Evolutionary conservation across 2,888 invertebrate species (phyloP).

Genomic region (Sclerodermus sp.): DNA sequence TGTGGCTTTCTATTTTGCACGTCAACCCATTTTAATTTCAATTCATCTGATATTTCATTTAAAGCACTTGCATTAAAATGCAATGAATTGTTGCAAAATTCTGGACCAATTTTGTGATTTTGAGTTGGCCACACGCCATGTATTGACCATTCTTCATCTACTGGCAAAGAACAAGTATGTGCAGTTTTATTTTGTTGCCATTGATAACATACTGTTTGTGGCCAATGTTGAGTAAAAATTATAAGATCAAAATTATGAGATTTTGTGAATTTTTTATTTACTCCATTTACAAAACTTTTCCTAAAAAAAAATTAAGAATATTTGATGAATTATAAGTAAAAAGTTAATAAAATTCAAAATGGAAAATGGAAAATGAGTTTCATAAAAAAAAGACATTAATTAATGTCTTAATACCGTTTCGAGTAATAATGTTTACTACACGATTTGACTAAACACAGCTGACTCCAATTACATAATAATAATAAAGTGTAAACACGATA

Average conservation of each 20-base stretch:
- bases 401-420: too few species aligned
- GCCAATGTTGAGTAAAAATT: conserved; percentile 83
- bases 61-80: conserved; percentile 68
- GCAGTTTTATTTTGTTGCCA: conserved; percentile 67
- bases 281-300: too few species aligned
- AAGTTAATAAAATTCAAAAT: too few species aligned
- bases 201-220: conserved; percentile 69
- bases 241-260: conserved; percentile 70
- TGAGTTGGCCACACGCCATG: conserved; percentile 86
- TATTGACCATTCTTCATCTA: conserved; percentile 70
- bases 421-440: too few species aligned
- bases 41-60: conserved; percentile 61
- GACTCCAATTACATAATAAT: too few species aligned
- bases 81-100: conserved; percentile 71
- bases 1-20: conserved; percentile 64
- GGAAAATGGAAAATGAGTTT: too few species aligned
- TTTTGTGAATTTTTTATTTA: not conserved
- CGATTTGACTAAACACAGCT: too few species aligned
- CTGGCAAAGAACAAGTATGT: conserved; percentile 69
- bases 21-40: conserved; percentile 73
- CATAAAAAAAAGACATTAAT: too few species aligned
- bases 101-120: conserved; percentile 68
- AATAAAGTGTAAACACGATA: too few species aligned
- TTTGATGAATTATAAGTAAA: too few species aligned
- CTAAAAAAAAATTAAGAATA: too few species aligned